phyloP scores from a whole-genome alignment of 2,113 vertebrate genomes.

The Grallaria varia region DNA sequence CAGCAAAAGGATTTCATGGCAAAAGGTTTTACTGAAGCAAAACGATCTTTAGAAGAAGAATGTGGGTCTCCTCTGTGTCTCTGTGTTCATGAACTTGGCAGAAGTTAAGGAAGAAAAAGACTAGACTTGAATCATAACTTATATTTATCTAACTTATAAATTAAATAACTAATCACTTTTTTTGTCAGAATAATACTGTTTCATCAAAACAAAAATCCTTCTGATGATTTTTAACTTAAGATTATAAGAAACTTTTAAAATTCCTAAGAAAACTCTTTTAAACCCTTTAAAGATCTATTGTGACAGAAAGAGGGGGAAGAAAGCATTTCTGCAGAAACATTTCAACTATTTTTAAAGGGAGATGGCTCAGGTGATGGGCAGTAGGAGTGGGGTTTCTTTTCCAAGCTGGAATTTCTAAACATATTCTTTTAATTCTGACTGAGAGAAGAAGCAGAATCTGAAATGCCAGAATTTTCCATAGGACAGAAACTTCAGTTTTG shows the following conservation, averaged over 20 bases:
- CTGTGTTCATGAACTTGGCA: background rate
- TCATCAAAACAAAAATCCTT: background rate
- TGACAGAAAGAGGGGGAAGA: background rate
- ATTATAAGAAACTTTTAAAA: background rate
- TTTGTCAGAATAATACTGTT: background rate
- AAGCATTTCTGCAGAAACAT: background rate
- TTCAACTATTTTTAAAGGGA: background rate
- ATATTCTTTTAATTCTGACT: background rate
- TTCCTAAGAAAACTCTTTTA: background rate
- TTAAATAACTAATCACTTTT: background rate
- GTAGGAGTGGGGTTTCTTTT: accelerated
- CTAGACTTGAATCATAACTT: background rate
- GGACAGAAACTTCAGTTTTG: background rate
- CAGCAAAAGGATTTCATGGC: background rate
- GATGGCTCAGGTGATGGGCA: background rate
- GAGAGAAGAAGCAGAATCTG: background rate
- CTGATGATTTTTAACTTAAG: background rate
- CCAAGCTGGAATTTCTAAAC: background rate
- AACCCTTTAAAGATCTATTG: background rate
- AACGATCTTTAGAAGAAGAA: background rate
- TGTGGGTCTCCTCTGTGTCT: background rate
- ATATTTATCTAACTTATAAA: background rate
- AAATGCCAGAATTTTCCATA: background rate
- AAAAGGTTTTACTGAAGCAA: background rate
- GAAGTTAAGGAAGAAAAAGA: background rate